phyloP scores from a whole-genome alignment of 2,888 invertebrate species.

The Drosophila tanythrix region DNA sequence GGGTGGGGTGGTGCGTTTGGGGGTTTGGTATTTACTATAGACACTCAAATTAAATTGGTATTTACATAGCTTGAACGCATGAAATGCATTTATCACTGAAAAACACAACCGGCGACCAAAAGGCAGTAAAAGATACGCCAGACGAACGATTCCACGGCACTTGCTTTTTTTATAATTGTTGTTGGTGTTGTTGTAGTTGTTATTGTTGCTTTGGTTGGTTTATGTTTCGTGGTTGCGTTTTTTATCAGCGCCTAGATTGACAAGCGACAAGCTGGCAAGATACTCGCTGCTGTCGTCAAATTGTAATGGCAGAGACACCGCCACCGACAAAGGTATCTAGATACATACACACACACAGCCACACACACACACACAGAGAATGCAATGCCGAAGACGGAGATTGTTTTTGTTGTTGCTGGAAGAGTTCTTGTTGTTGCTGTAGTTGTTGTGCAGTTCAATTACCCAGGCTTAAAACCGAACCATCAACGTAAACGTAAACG shows the following conservation, averaged over 20 bases:
- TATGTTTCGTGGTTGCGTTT: constrained; percentile 64
- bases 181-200: constrained; percentile 38
- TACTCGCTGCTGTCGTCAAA: constrained; percentile 42
- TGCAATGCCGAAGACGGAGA: constrained; percentile 32
- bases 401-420: constrained; percentile 20
- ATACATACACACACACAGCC: constrained; percentile 58
- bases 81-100: constrained; percentile 76
- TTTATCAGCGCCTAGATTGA: constrained; percentile 79
- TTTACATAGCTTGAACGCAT: constrained; percentile 80
- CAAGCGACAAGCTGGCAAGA: constrained; percentile 59
- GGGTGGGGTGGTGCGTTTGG: constrained; percentile 32
- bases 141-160: constrained; percentile 57
- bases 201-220: constrained; percentile 45
- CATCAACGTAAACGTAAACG: constrained; percentile 7
- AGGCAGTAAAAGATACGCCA: constrained; percentile 42
- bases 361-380: constrained; percentile 2
- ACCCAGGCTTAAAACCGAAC: constrained; percentile 40
- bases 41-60: constrained; percentile 84
- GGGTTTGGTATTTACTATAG: constrained; percentile 62
- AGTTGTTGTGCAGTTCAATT: constrained; percentile 57
- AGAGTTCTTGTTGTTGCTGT: constrained; percentile 7
- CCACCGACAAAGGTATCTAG: constrained; percentile 76
- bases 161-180: constrained; percentile 46
- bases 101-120: constrained; percentile 26
- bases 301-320: constrained; percentile 49